These are phyloP conservation scores for Tilapia sparmanii DNA, from an alignment of 2,113 vertebrate genomes.

Conservation along the genomic window DNA sequence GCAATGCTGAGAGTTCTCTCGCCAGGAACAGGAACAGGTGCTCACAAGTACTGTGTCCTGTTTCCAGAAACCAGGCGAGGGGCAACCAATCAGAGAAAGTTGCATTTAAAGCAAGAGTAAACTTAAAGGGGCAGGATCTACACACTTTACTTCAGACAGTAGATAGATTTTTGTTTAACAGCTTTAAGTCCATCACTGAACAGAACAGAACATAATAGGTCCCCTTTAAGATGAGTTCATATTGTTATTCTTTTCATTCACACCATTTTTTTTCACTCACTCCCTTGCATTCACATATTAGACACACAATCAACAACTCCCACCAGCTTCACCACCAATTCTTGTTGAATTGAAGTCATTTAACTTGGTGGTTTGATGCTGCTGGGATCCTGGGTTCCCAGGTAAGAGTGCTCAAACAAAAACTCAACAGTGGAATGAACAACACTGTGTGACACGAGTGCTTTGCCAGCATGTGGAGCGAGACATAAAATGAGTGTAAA, in stretches of 20 bases:
- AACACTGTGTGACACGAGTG: conserved; percentile 31
- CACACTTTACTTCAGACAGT: background rate
- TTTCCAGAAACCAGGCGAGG: background rate
- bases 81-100: background rate
- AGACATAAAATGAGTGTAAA: conserved; percentile 24
- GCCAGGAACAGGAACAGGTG: background rate
- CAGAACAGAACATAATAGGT: background rate
- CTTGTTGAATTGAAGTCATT: background rate
- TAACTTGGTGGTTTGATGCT: background rate
- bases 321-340: background rate
- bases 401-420: background rate
- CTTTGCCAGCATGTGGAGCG: conserved; percentile 12
- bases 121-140: background rate
- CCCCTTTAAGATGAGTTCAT: background rate
- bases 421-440: conserved; percentile 25
- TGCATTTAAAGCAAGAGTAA: background rate
- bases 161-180: background rate
- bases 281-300: background rate
- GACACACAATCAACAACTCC: background rate
- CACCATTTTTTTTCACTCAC: background rate
- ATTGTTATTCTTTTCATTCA: background rate
- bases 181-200: background rate
- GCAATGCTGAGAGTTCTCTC: background rate
- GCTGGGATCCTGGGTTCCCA: background rate
- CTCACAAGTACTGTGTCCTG: background rate